Evolutionary conservation across 2,113 vertebrate genomes (phyloP).

Genomic region (Panthera uncia): DNA sequence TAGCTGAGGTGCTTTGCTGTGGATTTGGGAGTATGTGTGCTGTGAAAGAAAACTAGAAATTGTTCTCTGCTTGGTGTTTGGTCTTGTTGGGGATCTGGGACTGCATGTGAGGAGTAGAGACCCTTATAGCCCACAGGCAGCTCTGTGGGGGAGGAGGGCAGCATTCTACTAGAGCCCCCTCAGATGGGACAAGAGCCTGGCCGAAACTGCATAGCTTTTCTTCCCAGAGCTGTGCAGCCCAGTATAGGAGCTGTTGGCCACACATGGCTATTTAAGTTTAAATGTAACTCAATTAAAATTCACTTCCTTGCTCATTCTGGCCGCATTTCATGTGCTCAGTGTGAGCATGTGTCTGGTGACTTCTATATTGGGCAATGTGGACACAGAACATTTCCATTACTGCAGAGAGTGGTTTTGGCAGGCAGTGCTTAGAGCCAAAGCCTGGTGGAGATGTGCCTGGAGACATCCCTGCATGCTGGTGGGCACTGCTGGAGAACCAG

Average conservation of each 20-base stretch:
- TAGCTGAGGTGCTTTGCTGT: neutral
- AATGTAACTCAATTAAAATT: neutral
- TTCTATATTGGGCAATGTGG: no score
- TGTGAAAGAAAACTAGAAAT: neutral
- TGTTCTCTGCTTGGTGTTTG: neutral
- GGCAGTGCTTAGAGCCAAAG: neutral
- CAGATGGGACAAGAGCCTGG: neutral
- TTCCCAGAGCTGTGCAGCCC: neutral
- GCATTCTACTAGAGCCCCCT: neutral
- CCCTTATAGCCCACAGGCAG: fast-evolving
- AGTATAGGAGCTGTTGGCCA: neutral
- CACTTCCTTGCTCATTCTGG: neutral
- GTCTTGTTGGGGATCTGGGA: neutral
- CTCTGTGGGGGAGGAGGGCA: neutral
- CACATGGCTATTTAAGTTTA: neutral
- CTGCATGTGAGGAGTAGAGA: neutral
- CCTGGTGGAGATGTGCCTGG: neutral
- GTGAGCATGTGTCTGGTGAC: neutral
- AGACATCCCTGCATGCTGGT: neutral
- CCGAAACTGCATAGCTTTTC: neutral
- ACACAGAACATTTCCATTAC: neutral
- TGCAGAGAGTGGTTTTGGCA: neutral
- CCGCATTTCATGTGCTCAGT: neutral
- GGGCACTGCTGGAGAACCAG: neutral
- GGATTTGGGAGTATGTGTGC: no score